Evolutionary conservation across 2,797 vertebrate genomes (phyloP).

Genomic region (Acrocephalus scirpaceus): DNA sequence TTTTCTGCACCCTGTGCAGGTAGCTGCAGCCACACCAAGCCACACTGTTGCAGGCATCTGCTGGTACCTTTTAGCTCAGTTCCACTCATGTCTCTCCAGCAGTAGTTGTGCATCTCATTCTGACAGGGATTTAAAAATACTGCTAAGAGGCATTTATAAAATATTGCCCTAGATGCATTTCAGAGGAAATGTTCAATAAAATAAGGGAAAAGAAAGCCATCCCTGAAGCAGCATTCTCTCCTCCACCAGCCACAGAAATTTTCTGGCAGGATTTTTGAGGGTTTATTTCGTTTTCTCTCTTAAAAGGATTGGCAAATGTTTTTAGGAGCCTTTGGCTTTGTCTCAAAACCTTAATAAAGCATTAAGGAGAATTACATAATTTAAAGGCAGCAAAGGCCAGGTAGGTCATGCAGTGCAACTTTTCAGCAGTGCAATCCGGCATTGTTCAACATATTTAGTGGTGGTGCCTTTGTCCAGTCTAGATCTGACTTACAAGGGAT

Average conservation of each 20-base stretch:
- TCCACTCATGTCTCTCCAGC: background rate
- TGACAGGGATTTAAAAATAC: background rate
- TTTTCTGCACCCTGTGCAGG: background rate
- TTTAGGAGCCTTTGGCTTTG: background rate
- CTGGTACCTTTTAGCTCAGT: background rate
- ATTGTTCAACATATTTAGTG: background rate
- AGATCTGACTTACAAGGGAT: background rate
- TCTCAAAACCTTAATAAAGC: slow-evolving; percentile 7
- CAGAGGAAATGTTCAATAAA: background rate
- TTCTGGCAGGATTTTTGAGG: background rate
- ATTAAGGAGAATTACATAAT: slow-evolving; percentile 15
- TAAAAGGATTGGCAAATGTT: background rate
- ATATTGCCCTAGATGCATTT: background rate
- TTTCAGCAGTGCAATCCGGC: background rate
- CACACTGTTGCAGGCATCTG: background rate
- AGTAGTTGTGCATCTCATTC: background rate
- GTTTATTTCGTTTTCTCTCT: background rate
- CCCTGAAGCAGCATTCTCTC: background rate
- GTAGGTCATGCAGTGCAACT: background rate
- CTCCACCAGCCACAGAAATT: background rate
- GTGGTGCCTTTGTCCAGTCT: background rate
- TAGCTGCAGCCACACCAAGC: background rate
- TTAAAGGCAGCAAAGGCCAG: slow-evolving; percentile 27
- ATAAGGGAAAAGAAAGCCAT: background rate
- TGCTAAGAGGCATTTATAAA: background rate